Evolutionary conservation across 2,797 vertebrate species (phyloP), one percentile per base, ranked within the genome.

Genomic region (Cirrhinus molitorella): DNA sequence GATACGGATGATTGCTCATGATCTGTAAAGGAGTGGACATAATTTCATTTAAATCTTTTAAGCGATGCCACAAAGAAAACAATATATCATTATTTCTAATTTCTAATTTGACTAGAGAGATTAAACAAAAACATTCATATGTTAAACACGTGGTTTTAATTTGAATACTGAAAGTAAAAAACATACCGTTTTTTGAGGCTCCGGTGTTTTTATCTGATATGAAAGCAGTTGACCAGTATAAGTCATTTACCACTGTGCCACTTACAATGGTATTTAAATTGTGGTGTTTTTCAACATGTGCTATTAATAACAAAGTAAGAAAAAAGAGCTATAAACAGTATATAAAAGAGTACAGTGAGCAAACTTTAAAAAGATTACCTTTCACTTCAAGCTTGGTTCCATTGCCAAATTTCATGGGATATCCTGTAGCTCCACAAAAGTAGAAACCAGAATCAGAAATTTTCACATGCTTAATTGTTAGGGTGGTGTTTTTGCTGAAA

Each of bases 371-470:
- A 65, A 7, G 1, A 71, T 65, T 66, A 82, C 80, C 80, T 74
- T 74, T 74, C 0, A 82, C 57, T 65, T 82, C 14, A 73, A 82
- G 80, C 0, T 3, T 65, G 3, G 45, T 28, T 74, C 71, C 71
- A 55, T 43, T 75, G 71, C 45, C n/a, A 21, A 82, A 82, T 5
- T 37, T 6, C 11, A 28, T 8, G 1, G 10, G 0, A 43, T 37
- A 53, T 2, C 16, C 31, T 2, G 0, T 0, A 55, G 11, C 8
- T 66, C 80, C 80, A 75, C 80, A 82, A 74, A 82, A 82, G 47
- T 82, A 82, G 45, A 82, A 75, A 4, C 57, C 80, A 55, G 71
- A 55, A 75, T 82, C 80, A 55, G 59, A 75, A 13, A 40, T 19
- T 14, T 0, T 55, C 2, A 43, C 57, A 28, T 17, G 0, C 1